These are phyloP conservation scores for Melozone crissalis DNA, from an alignment of 2,113 vertebrate genomes.

Conservation along the genomic window DNA sequence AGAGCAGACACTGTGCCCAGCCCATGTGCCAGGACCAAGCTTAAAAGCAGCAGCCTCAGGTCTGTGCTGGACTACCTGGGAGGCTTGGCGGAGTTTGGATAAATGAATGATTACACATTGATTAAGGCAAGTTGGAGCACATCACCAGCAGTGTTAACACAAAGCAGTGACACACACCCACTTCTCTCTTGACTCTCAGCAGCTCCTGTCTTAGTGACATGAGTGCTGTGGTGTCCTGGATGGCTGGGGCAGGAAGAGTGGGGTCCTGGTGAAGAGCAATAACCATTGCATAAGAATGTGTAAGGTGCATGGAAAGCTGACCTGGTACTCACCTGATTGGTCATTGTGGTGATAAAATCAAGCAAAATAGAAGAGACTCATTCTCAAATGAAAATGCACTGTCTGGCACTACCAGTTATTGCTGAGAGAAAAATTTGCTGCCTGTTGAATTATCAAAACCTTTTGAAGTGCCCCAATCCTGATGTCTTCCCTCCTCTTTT, in stretches of 20 bases:
- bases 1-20: neutral
- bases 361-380: neutral
- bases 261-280: neutral
- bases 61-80: rapidly evolving
- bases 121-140: neutral
- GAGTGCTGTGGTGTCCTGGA: neutral
- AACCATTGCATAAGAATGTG: rapidly evolving
- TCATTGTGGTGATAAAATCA: neutral
- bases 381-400: neutral
- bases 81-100: neutral
- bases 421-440: neutral
- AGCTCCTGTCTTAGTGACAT: neutral
- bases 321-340: neutral
- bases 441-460: neutral
- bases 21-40: neutral
- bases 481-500: neutral
- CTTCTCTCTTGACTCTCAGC: neutral
- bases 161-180: neutral
- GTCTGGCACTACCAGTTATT: neutral
- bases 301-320: neutral
- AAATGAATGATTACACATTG: neutral
- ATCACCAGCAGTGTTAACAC: neutral
- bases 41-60: neutral
- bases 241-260: neutral
- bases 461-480: neutral